Base-by-base conservation (phyloP, 1,140 invertebrate species). In the Drosophila navojoa region DNA sequence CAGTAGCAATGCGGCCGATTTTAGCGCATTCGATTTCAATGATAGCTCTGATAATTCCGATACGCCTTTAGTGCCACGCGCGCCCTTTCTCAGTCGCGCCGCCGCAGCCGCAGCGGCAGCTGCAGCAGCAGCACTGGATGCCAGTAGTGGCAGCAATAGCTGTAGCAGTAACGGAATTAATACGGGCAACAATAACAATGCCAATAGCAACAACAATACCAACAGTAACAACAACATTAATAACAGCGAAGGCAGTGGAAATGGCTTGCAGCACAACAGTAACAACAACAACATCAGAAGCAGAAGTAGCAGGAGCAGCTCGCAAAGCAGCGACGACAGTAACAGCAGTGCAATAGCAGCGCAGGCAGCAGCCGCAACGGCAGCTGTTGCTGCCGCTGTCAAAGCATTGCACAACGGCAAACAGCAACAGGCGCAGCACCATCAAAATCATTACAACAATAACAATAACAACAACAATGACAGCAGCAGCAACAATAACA, bases 21-120 rank as follows among this genome's bases (percentile, higher is more conserved):
- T 91, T 29, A 91, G 90, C 72, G 90, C 90, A 25, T 91, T 90
- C 74, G 90, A 91, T 61, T 91, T 91, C 52, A 91, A 91, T 71
- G 90, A 91, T 52, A 91, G 90, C 72, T 91, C 90, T 50, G 90
- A 91, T 80, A 91, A 91, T 72, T 91, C 90, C 50, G 90, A 91
- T 90, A 86, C 85, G 52, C 81, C 81, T 47, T 74, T 91, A 62
- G 77, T 87, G 71, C 90, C 90, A 62, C 90, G 90, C 49, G 73
- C 84, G 53, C 79, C 90, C 6, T 91, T 90, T 38, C 73, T 91
- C 16, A 91, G 84, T 76, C 90, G 90, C 32, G 79, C 87, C 13
- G 80, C 76, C 3, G 72, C 86, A 5, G 81, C 82, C 16, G 84
- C 82, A 15, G 82, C 82, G 7, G 81, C 78, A 22, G 70, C 74